A percentile compares a stretch with the other conserved stretches of the same genome.
Conservation (phyloP, 2,113 vertebrate genomes). For the Macroglossus sobrinus region DNA sequence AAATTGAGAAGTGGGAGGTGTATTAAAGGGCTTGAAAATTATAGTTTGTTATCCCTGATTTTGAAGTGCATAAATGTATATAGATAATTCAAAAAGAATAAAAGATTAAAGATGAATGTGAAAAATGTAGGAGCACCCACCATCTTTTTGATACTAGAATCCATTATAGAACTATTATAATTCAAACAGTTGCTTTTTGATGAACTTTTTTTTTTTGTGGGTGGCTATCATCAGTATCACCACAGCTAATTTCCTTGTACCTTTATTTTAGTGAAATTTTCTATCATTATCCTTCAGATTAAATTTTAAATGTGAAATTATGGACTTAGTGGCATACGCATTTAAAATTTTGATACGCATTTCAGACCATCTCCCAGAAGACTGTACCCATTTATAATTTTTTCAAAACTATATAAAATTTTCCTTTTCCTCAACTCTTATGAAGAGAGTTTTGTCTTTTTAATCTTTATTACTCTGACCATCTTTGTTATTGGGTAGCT, state of each 20-base stretch:
- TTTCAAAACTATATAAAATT: not conserved
- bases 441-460: not conserved
- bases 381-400: not conserved
- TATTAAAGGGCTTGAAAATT: not conserved
- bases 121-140: not conserved
- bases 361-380: not conserved
- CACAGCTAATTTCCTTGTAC: not conserved
- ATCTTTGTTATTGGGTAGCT: not conserved
- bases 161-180: not conserved
- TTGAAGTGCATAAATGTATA: not conserved
- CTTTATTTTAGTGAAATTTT: not conserved
- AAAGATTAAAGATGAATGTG: not conserved
- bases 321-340: not conserved
- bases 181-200: not conserved
- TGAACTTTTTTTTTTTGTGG: not conserved
- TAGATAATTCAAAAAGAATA: not conserved
- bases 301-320: not conserved
- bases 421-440: not conserved
- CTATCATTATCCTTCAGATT: not conserved
- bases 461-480: not conserved
- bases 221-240: not conserved
- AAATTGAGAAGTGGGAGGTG: not conserved
- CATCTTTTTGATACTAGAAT: not conserved
- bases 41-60: not conserved
- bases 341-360: not conserved